Base-by-base conservation (phyloP, 2,113 vertebrate genomes). In the Stegastes partitus region DNA sequence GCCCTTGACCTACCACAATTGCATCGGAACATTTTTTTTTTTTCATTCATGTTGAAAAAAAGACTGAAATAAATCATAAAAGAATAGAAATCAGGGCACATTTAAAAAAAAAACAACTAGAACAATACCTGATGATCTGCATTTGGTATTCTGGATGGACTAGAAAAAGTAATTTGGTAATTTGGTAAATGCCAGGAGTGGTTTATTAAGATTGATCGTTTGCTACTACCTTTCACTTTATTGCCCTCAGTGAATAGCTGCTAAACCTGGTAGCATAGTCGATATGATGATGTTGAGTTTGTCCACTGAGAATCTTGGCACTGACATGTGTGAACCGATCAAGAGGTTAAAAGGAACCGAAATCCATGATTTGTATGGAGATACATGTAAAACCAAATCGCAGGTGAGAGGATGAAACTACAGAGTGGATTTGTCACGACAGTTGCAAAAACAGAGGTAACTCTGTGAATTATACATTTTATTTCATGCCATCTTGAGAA, bases 401-500 rank as follows among this genome's bases (percentile, higher is more conserved):
- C 47, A 68, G 58, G 78, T 86, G 77, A 81, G 68, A 85, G 37
- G 68, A 84, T 82, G 74, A 73, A 79, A 84, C 63, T 55, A 91
- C 86, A 71, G 74, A 74, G 81, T 87, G 79, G 82, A 83, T 84
- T 87, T 79, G 87, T 89, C 83, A 90, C 82, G 68, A 91, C 82
- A 86, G 69, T 82, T 84, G 81, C 90, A 94, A 93, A 92, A 93
- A 92, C 91, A 92, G 91, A 93, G 88, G 81, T 93, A 89, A 91
- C 90, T 89, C 90, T 92, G 92, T 92, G 89, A 94, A 87, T 87
- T 88, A 88, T 92, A 93, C 86, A 93, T 93, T 93, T 92, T 90
- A 94, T 92, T 93, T 94, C 90, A 91, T 93, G 92, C 90, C 90
- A 23, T 91, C 92, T 93, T 91, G 90, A 92, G 89, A 84, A 89